These are phyloP conservation scores for Himalopsyche kuldschensis DNA, from an alignment of 2,888 invertebrate species.

Conservation along the genomic window DNA sequence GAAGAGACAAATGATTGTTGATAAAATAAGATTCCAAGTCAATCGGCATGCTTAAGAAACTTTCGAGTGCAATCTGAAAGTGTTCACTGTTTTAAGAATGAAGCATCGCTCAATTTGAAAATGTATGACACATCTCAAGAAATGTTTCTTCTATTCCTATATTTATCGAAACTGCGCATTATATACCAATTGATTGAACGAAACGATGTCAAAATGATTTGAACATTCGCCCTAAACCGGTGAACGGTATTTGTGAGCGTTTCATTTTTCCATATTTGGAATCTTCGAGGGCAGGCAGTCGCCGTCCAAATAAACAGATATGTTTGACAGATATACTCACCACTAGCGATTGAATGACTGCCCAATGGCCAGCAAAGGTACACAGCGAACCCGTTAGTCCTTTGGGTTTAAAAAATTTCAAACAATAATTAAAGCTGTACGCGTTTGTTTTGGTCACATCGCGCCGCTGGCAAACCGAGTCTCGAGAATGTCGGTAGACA, in stretches of 20 bases:
- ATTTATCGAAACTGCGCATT: constrained; percentile 27
- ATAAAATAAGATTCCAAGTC: too few relatives aligned
- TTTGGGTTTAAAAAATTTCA: background rate
- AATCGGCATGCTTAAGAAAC: too few relatives aligned
- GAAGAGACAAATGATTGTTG: too few relatives aligned
- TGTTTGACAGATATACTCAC: constrained; percentile 27
- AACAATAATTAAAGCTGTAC: background rate
- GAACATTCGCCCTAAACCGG: constrained; percentile 7
- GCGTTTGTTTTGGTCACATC: constrained; percentile 21
- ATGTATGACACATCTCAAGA: constrained; percentile 23
- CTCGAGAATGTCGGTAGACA: constrained; percentile 28
- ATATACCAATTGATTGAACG: background rate
- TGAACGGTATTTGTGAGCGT: constrained; percentile 3
- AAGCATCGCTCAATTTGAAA: background rate
- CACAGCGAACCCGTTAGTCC: background rate
- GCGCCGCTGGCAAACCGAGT: constrained; percentile 13
- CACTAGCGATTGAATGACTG: constrained; percentile 9
- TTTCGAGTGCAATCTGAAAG: too few relatives aligned
- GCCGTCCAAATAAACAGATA: constrained; percentile 2
- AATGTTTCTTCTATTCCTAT: constrained; percentile 4
- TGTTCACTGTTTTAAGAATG: background rate
- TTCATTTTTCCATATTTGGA: constrained; percentile 28
- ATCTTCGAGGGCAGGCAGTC: constrained; percentile 24
- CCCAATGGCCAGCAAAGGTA: background rate
- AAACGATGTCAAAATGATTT: constrained; percentile 7